Evolutionary conservation across 2,113 vertebrate species (phyloP).

Genomic region (Ursus arctos): DNA sequence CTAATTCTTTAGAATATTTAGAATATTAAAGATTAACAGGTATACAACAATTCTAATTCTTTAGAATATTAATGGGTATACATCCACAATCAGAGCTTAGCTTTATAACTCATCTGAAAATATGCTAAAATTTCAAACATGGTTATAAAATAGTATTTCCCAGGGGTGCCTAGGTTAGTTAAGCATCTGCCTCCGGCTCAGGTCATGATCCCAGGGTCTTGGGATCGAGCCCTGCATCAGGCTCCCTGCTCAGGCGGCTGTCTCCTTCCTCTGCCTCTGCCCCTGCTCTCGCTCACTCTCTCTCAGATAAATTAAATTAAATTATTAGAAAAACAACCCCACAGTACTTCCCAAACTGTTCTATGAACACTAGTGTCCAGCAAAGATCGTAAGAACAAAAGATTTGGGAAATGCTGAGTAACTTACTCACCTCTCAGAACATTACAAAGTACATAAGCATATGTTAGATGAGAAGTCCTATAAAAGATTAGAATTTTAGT

Average conservation of each 20-base stretch:
- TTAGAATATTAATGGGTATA: neutral
- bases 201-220: neutral
- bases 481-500: neutral
- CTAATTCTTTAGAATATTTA: constrained; percentile 23
- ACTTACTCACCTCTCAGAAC: neutral
- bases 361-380: neutral
- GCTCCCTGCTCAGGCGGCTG: neutral
- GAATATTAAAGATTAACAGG: neutral
- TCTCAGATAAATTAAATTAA: neutral
- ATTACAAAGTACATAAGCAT: neutral
- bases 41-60: neutral
- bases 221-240: neutral
- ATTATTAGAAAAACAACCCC: too few relatives aligned
- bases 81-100: neutral
- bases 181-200: neutral
- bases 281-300: neutral
- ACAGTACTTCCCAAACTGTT: constrained; percentile 28
- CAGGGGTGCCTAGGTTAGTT: neutral
- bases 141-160: constrained; percentile 53
- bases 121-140: neutral
- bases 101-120: constrained; percentile 42
- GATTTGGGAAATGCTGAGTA: neutral
- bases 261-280: neutral
- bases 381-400: constrained; percentile 35
- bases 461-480: neutral